Evolutionary conservation across 2,888 invertebrate species (phyloP).

Genomic region (Pyrrhosoma nymphula): DNA sequence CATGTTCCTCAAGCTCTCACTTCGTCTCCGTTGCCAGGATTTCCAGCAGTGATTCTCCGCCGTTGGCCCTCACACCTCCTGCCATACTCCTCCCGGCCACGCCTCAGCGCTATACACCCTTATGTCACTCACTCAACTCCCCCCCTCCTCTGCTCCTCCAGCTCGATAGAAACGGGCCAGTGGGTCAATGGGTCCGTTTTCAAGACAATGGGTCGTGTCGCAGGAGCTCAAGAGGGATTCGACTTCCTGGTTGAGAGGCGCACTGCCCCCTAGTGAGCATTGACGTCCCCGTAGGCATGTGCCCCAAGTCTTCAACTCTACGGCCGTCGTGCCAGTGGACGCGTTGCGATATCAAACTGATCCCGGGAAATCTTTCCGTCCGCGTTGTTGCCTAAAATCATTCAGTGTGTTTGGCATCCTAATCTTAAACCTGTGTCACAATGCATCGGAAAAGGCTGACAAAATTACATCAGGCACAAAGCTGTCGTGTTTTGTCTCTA

Average conservation of each 20-base stretch:
- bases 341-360: background rate
- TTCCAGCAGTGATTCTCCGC: background rate
- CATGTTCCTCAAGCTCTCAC: background rate
- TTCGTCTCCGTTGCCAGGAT: background rate
- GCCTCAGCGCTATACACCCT: background rate
- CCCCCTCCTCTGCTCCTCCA: background rate
- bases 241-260: background rate
- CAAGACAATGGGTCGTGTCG: background rate
- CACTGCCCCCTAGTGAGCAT: background rate
- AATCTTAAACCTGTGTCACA: background rate
- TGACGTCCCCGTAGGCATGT: background rate
- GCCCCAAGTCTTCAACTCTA: background rate
- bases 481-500: background rate
- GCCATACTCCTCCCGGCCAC: background rate
- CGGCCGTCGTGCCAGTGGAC: background rate
- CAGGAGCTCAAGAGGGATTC: background rate
- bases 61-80: background rate
- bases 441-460: too few species aligned
- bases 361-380: background rate
- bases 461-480: too few species aligned
- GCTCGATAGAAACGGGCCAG: background rate
- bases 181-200: background rate
- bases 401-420: background rate
- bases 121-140: background rate
- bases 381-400: background rate